Conservation (phyloP, 2,113 vertebrate species). For the Stegostoma tigrinum region DNA sequence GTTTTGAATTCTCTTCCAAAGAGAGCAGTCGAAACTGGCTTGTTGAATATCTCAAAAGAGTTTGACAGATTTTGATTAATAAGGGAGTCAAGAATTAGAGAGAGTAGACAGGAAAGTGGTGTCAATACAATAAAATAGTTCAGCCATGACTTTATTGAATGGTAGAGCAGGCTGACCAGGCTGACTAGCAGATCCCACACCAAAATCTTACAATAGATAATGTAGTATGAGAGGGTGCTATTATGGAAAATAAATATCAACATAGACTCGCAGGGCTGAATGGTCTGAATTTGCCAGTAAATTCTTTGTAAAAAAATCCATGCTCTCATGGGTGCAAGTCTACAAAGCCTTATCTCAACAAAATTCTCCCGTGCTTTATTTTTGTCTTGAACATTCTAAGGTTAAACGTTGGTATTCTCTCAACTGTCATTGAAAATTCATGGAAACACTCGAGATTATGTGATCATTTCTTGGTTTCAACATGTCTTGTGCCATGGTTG, state of each 20-base stretch:
- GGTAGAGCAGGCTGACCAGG: too few relatives aligned
- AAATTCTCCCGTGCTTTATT: too few relatives aligned
- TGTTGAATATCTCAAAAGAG: too few relatives aligned
- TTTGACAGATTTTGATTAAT: too few relatives aligned
- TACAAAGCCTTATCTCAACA: background rate
- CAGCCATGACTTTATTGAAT: too few relatives aligned
- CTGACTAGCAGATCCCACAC: too few relatives aligned
- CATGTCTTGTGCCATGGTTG: background rate
- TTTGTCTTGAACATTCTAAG: background rate
- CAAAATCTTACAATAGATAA: too few relatives aligned
- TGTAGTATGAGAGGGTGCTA: background rate
- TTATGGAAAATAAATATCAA: background rate
- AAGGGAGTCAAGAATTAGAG: too few relatives aligned
- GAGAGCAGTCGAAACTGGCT: too few relatives aligned
- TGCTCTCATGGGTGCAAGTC: background rate
- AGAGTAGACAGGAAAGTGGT: too few relatives aligned
- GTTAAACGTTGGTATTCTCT: background rate
- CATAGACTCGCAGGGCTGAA: background rate
- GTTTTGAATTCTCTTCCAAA: too few relatives aligned
- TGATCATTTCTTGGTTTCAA: background rate
- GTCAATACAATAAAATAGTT: too few relatives aligned
- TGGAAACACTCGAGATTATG: background rate
- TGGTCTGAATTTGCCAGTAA: background rate
- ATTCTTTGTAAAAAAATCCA: background rate
- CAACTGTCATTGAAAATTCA: background rate